Evolutionary conservation across 2,888 invertebrate species (phyloP), one percentile per base, ranked within the genome.

Genomic region (Callosobruchus maculatus): DNA sequence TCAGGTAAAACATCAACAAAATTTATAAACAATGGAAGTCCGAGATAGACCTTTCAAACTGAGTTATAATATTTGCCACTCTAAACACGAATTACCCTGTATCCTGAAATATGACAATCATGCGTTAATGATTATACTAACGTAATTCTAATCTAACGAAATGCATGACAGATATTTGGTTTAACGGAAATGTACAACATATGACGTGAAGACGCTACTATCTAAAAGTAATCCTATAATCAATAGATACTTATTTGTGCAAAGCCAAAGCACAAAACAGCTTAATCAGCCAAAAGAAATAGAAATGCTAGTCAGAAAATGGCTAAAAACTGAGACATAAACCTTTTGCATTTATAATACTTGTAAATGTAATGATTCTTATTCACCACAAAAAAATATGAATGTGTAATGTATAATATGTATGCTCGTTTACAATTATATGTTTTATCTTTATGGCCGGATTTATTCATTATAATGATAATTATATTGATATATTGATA

Each of bases 221-320:
- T 49, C 18, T 7, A 7, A 49, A 49, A 18, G 13, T 49, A 7
- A 49, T 49, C 5, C 18, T 18, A 13, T 9, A 30, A 30, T 30
- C 30, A 30, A 30, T 30, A 30, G 30, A 30, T 30, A 30, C 9
- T 30, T 30, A 5, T 9, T 30, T 7, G 49, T 18, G 49, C 18
- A 49, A 49, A 49, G 49, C 49, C 13, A 49, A 49, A 49, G 49
- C 49, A 49, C 49, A 49, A 18, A 49, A 49, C 70, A 69, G 73
- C 67, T 5, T 22, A 66, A 22, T 20, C 20, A 71, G 22, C 67
- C 68, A 73, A 70, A 73, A 70, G 0, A 73, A 31, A 70, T 22
- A 26, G 70, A 4, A n/a, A 49, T 20, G n/a, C 21, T 21, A 73
- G 4, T 49, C 49, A 49, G 13, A 49, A 49, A 49, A 49, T 13